Evolutionary conservation across 2,113 vertebrate species (phyloP).

Genomic region (Hemiprocne comata): DNA sequence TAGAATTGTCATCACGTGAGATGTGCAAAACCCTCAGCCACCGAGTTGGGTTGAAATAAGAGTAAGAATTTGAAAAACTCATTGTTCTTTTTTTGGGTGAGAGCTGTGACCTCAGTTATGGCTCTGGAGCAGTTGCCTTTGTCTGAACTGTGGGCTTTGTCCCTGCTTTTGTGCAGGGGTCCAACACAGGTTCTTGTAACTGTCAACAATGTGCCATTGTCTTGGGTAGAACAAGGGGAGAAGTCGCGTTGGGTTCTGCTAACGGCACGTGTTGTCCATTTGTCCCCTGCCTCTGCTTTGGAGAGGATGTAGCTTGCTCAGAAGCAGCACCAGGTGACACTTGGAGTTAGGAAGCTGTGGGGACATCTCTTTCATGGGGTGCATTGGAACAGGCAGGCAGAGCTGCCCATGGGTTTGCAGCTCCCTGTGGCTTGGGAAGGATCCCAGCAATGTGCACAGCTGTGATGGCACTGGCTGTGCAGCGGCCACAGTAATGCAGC

Average conservation of each 20-base stretch:
- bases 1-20: background rate
- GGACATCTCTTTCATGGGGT: background rate
- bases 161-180: background rate
- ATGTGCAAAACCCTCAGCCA: background rate
- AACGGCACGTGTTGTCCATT: rapidly evolving
- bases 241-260: background rate
- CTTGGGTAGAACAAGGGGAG: background rate
- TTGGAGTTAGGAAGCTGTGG: rapidly evolving
- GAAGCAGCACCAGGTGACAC: background rate
- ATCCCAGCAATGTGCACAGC: background rate
- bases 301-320: background rate
- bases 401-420: background rate
- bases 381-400: background rate
- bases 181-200: background rate
- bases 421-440: background rate
- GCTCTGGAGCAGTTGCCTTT: background rate
- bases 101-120: background rate
- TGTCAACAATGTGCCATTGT: background rate
- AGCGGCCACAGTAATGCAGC: rapidly evolving
- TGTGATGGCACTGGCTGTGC: rapidly evolving
- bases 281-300: background rate
- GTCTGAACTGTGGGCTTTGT: background rate
- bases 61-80: background rate
- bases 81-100: rapidly evolving
- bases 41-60: background rate